Conservation (phyloP, 2,113 vertebrate species). For the Macquaria australasica region DNA sequence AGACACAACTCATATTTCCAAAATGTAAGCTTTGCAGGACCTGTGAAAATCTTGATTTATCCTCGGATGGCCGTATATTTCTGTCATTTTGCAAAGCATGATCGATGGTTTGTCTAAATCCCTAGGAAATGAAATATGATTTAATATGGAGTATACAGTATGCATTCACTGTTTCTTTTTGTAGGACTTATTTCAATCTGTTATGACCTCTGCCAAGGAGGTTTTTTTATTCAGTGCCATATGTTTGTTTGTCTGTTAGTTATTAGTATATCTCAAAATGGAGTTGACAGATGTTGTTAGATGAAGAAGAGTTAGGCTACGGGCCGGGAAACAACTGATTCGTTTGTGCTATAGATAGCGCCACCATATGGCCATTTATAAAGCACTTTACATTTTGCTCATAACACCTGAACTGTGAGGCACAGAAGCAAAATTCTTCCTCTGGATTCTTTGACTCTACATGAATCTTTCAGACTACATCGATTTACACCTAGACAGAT, state of each 20-base stretch:
- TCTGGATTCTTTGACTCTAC: not conserved
- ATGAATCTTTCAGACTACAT: slow-evolving; percentile 15
- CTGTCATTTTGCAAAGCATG: slow-evolving; percentile 29
- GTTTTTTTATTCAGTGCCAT: slow-evolving; percentile 18
- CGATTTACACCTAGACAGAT: slow-evolving; percentile 21
- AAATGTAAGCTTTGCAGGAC: slow-evolving; percentile 29
- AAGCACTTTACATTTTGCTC: not conserved
- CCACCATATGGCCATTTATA: not conserved
- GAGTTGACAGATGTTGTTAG: slow-evolving; percentile 30
- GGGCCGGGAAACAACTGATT: slow-evolving; percentile 20
- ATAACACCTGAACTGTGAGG: slow-evolving; percentile 5
- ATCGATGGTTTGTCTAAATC: slow-evolving; percentile 52
- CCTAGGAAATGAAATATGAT: slow-evolving; percentile 52
- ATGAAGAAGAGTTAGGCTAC: not conserved
- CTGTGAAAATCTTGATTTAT: slow-evolving; percentile 40
- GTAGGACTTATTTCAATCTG: slow-evolving; percentile 19
- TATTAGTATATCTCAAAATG: slow-evolving; percentile 7
- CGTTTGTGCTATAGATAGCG: not conserved
- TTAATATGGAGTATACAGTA: slow-evolving; percentile 10
- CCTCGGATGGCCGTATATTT: slow-evolving; percentile 14
- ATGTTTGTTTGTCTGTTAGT: slow-evolving; percentile 16
- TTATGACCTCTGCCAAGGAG: slow-evolving; percentile 23
- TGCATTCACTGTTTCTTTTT: slow-evolving; percentile 15
- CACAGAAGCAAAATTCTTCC: not conserved
- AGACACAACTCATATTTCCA: slow-evolving; percentile 52